These are phyloP conservation scores for Cyphotilapia sp. DNA, from an alignment of 2,113 vertebrate genomes.

Conservation along the genomic window DNA sequence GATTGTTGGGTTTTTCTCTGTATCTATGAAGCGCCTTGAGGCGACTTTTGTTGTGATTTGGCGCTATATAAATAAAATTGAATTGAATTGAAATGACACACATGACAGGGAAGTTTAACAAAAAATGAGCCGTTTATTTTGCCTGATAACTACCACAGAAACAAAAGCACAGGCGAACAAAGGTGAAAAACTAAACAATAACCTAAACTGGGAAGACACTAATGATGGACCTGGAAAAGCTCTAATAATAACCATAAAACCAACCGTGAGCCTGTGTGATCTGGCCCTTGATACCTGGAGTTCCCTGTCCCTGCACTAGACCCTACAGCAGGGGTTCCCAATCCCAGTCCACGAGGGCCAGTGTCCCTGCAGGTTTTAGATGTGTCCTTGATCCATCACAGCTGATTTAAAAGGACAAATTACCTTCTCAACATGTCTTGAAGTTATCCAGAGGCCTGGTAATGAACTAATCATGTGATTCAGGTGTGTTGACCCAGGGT, in stretches of 20 bases:
- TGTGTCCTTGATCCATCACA: not conserved
- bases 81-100: too few relatives aligned
- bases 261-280: not conserved
- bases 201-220: not conserved
- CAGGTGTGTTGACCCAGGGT: not conserved
- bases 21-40: too few relatives aligned
- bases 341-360: not conserved
- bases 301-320: not conserved
- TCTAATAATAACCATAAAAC: not conserved
- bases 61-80: too few relatives aligned
- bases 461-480: not conserved
- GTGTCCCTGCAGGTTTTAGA: not conserved
- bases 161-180: not conserved
- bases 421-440: not conserved
- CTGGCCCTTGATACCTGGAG: not conserved
- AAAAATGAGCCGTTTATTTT: not conserved
- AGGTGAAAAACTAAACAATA: not conserved
- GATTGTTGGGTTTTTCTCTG: too few relatives aligned
- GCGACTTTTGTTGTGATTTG: too few relatives aligned
- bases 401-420: not conserved
- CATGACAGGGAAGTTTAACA: not conserved
- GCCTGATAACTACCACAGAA: not conserved
- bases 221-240: not conserved
- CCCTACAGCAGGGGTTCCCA: not conserved
- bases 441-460: not conserved